A percentile compares a stretch with the other conserved stretches of the same genome.
Evolutionary conservation across 2,113 vertebrate species (phyloP).

Genomic region (Planiliza haematocheilus): DNA sequence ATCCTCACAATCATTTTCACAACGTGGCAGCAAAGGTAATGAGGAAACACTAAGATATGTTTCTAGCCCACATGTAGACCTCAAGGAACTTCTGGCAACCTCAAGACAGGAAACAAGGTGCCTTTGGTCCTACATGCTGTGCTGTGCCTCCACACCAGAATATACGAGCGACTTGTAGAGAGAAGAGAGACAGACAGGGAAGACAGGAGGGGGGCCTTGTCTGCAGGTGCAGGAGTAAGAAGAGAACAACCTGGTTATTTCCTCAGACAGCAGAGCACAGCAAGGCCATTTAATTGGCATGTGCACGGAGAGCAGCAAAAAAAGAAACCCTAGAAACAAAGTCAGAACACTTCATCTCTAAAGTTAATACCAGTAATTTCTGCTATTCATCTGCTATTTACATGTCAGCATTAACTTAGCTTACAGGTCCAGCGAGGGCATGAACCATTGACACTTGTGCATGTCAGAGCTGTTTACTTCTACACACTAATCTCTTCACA

Average conservation of each 20-base stretch:
- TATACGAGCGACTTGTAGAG: constrained; percentile 37
- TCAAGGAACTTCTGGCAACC: constrained; percentile 30
- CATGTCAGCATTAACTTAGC: neutral
- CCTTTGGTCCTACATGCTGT: constrained; percentile 3
- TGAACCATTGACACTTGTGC: constrained; percentile 9
- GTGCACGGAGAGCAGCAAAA: constrained; percentile 6
- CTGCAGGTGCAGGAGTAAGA: constrained; percentile 56
- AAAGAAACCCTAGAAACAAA: constrained; percentile 4
- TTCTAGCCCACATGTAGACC: neutral
- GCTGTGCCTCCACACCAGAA: constrained; percentile 16
- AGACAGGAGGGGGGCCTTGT: constrained; percentile 49
- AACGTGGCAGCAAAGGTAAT: constrained; percentile 1
- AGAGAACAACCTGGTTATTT: constrained; percentile 58
- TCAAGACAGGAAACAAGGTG: neutral
- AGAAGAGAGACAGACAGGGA: constrained; percentile 40
- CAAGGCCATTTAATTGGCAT: constrained; percentile 43
- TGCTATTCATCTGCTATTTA: neutral
- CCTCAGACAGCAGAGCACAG: constrained; percentile 52
- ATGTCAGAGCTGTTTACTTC: constrained; percentile 10
- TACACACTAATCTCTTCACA: constrained; percentile 26
- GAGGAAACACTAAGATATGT: neutral
- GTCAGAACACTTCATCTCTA: neutral
- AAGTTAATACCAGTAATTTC: constrained; percentile 4
- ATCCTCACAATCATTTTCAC: constrained; percentile 10
- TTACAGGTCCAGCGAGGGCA: constrained; percentile 2